Evolutionary conservation across 1,140 invertebrate genomes (phyloP).

Genomic region (Drosophila orosa): DNA sequence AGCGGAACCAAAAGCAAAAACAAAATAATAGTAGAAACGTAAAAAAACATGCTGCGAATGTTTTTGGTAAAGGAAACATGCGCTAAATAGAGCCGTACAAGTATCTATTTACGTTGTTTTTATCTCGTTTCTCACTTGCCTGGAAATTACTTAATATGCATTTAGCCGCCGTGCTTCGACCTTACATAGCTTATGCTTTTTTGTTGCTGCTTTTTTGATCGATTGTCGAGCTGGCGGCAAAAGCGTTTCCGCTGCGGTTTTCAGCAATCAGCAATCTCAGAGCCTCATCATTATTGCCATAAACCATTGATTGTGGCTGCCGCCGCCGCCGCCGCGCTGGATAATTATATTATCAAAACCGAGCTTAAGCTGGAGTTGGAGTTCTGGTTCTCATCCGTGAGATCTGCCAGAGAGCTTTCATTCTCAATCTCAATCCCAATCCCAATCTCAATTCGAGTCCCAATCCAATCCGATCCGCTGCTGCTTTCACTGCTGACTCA

Average conservation of each 20-base stretch:
- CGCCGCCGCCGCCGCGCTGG: conserved; percentile 5
- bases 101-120: conserved; percentile 50
- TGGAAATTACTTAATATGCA: conserved; percentile 76
- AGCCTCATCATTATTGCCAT: conserved; percentile 36
- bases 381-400: conserved; percentile 15
- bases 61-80: conserved; percentile 45
- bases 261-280: conserved; percentile 20
- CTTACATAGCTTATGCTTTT: conserved; percentile 52
- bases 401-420: not conserved
- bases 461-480: conserved; percentile 36
- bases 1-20: conserved; percentile 25
- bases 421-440: not conserved
- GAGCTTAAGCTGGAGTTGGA: not conserved
- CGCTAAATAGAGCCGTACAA: conserved; percentile 38
- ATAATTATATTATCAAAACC: conserved; percentile 47
- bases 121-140: conserved; percentile 44
- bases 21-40: not conserved
- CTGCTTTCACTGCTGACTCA: conserved; percentile 53
- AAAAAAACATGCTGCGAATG: conserved; percentile 54
- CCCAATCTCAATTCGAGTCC: conserved; percentile 8
- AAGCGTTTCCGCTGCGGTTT: conserved; percentile 56
- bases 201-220: conserved; percentile 15
- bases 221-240: conserved; percentile 39
- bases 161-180: conserved; percentile 70
- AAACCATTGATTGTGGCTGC: conserved; percentile 36